Evolutionary conservation across 2,888 invertebrate genomes (phyloP), one percentile per base, ranked within the genome.

Genomic region (Gibbula magus): DNA sequence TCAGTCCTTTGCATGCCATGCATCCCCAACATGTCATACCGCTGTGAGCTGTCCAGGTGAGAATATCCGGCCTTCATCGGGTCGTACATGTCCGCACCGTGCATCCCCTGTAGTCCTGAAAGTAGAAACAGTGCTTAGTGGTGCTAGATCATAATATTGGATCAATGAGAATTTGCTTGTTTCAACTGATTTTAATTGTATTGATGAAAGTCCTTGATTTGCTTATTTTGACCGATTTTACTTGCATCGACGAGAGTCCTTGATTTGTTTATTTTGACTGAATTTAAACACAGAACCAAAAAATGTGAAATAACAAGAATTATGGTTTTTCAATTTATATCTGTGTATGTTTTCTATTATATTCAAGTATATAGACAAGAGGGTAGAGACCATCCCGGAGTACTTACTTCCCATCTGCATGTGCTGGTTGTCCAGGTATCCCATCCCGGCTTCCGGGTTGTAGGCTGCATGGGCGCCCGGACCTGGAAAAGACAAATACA

Each of bases 401-500:
- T 70, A 70, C 70, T 70, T 70, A 70, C 70, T 70, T 20, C 90
- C 88, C 90, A 91, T 91, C 86, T 91, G 91, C 91, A 92, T 91
- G 92, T 95, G 95, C 94, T 97, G 97, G 81, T 93, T 92, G 94
- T 98, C 98, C 97, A 98, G 98, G 96, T 98, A 98, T 94, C 98
- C 97, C 94, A 98, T 97, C 95, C 97, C 97, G 93, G 96, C 95
- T 94, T 98, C 98, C 89, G 98, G 98, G 94, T 98, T 98, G 95
- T 98, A 98, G 87, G 88, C 89, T 84, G 87, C 86, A 81, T 89
- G 90, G 75, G 88, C 88, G 66, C 90, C 89, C 70, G 90, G 89
- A 82, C 88, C 89, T 89, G 83, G 79, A 75, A 29, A 3, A 22
- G 25, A 20, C 20, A 22, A 25, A 51, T 1, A n/a, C 20, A 56